Evolutionary conservation across 1,140 invertebrate species (phyloP).

Genomic region (Drosophila albomicans): DNA sequence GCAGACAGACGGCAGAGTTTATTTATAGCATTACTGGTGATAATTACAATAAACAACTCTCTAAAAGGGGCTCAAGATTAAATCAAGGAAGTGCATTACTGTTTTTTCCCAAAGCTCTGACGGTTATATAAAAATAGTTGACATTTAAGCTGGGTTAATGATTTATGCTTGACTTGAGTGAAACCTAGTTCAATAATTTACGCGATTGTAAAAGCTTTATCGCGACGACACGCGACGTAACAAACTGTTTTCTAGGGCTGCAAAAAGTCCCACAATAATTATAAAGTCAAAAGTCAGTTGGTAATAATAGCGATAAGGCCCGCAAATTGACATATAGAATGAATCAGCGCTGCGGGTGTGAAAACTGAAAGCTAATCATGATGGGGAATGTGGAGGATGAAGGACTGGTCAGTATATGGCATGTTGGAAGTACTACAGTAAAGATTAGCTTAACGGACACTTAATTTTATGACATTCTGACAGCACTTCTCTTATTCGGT

Average conservation of each 20-base stretch:
- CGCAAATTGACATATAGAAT: constrained; percentile 1
- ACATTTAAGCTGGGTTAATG: neutral
- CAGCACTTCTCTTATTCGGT: neutral
- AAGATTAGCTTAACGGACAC: too few species aligned
- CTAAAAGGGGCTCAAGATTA: neutral
- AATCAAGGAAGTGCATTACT: neutral
- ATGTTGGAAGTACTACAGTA: too few species aligned
- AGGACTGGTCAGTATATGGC: too few species aligned
- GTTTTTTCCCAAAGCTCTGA: neutral
- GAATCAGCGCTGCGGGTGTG: constrained; percentile 3
- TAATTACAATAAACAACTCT: neutral
- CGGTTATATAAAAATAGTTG: neutral
- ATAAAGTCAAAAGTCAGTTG: neutral
- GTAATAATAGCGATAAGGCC: constrained; percentile 2
- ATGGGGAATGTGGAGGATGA: neutral
- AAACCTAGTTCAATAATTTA: neutral
- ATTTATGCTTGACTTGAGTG: neutral
- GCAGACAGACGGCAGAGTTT: too few species aligned
- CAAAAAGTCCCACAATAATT: constrained; percentile 6
- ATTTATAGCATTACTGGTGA: neutral
- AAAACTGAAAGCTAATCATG: neutral
- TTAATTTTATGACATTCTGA: too few species aligned
- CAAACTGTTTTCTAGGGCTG: neutral
- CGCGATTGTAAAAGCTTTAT: neutral
- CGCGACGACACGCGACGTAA: neutral